Percentiles rank a stretch among this genome's conserved stretches.
Conservation (phyloP, 2,888 invertebrate genomes). For the Aspidiotus destructor region DNA sequence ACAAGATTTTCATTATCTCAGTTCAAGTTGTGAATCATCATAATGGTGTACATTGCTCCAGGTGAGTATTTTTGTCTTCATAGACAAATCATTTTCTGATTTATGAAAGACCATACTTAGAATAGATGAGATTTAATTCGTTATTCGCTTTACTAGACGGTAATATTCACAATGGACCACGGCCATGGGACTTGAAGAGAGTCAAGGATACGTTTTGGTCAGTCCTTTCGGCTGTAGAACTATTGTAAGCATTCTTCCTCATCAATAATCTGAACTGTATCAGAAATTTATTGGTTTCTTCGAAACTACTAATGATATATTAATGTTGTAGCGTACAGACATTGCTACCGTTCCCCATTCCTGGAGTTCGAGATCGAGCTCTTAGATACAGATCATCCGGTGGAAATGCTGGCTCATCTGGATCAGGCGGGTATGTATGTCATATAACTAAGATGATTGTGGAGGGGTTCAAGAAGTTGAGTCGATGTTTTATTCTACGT, state of each 20-base stretch:
- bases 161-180: neutral
- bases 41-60: neutral
- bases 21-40: neutral
- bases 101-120: neutral
- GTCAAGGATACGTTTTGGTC: constrained; percentile 18
- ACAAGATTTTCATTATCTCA: too few species aligned
- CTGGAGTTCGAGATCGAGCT: constrained; percentile 1
- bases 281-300: too few species aligned
- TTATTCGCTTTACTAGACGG: constrained; percentile 5
- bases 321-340: constrained; percentile 11
- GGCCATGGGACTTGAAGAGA: constrained; percentile 10
- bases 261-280: neutral
- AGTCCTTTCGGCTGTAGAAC: neutral
- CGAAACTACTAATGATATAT: too few species aligned
- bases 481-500: too few species aligned
- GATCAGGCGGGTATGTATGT: constrained; percentile 2
- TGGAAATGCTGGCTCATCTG: neutral
- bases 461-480: too few species aligned
- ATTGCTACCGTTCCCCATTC: constrained; percentile 1
- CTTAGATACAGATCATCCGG: constrained; percentile 9
- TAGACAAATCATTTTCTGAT: neutral
- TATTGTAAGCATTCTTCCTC: constrained; percentile 10
- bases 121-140: neutral
- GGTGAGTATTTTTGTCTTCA: neutral
- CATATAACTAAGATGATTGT: neutral